phyloP scores from a whole-genome alignment of 2,888 invertebrate species.

The Silvanus unidentatus region DNA sequence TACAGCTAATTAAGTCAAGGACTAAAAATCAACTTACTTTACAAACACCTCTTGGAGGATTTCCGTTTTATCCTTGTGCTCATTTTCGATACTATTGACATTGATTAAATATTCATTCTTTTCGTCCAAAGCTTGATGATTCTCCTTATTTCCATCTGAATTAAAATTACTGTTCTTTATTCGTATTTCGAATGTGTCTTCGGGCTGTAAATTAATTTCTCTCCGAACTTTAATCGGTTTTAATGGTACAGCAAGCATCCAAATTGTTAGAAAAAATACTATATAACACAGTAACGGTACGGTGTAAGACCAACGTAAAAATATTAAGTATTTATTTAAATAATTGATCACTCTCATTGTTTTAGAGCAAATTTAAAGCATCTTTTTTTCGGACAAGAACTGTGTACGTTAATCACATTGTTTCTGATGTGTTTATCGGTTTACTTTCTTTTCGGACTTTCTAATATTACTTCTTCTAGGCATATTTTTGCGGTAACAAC shows the following conservation, averaged over 20 bases:
- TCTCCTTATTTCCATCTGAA: slow-evolving; percentile 48
- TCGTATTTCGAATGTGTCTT: slow-evolving; percentile 40
- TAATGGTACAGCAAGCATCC: slow-evolving; percentile 48
- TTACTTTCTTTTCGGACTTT: no score
- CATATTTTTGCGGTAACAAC: no score
- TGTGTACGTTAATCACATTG: no score
- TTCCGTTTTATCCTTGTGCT: slow-evolving; percentile 37
- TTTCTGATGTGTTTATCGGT: no score
- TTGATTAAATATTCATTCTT: slow-evolving; percentile 49
- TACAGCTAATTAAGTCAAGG: not conserved
- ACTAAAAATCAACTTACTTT: slow-evolving; percentile 34
- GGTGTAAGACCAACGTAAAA: slow-evolving; percentile 51
- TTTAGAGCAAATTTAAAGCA: no score
- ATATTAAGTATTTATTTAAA: slow-evolving; percentile 21
- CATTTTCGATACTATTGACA: slow-evolving; percentile 39
- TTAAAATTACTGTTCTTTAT: slow-evolving; percentile 50
- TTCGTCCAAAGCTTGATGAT: slow-evolving; percentile 39
- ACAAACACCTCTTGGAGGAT: slow-evolving; percentile 43
- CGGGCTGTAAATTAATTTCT: slow-evolving; percentile 27
- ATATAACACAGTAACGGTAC: slow-evolving; percentile 53
- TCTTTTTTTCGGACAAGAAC: no score
- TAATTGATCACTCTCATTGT: no score
- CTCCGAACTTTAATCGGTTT: slow-evolving; percentile 34
- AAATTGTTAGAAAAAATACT: slow-evolving; percentile 50
- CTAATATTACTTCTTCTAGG: no score